These are phyloP conservation scores for Rhinolophus sinicus DNA, from an alignment of 2,113 vertebrate genomes.

Conservation along the genomic window DNA sequence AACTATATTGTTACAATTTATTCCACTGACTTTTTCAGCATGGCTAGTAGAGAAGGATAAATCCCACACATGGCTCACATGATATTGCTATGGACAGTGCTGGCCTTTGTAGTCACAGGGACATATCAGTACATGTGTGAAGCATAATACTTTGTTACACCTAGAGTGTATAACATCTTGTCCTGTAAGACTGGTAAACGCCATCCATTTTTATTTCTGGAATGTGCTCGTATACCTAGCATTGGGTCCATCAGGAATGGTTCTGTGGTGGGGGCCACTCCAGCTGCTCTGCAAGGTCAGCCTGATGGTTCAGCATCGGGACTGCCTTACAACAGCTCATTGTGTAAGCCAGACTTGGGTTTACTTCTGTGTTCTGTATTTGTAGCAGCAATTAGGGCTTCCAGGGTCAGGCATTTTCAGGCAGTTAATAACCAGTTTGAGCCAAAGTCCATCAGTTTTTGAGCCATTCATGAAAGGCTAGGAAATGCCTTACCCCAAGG, in stretches of 20 bases:
- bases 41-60: not conserved
- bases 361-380: constrained; percentile 30
- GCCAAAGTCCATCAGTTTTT: constrained; percentile 62
- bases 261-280: not conserved
- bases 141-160: not conserved
- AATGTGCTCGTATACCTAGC: not conserved
- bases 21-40: not conserved
- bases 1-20: not conserved
- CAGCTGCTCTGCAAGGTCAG: constrained; percentile 26
- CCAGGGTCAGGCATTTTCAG: constrained; percentile 68
- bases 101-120: not conserved
- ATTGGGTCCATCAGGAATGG: not conserved
- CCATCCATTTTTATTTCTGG: not conserved
- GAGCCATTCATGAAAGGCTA: constrained; percentile 56
- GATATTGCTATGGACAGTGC: not conserved
- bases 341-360: constrained; percentile 50
- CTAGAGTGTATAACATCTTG: not conserved
- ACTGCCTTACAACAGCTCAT: constrained; percentile 65
- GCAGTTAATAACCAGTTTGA: constrained; percentile 63
- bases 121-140: not conserved
- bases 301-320: not conserved
- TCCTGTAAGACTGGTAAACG: not conserved
- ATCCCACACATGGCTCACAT: not conserved
- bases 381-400: constrained; percentile 33
- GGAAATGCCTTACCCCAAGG: constrained; percentile 68